Evolutionary conservation across 2,113 vertebrate genomes (phyloP).

Genomic region (Catharus minimus): DNA sequence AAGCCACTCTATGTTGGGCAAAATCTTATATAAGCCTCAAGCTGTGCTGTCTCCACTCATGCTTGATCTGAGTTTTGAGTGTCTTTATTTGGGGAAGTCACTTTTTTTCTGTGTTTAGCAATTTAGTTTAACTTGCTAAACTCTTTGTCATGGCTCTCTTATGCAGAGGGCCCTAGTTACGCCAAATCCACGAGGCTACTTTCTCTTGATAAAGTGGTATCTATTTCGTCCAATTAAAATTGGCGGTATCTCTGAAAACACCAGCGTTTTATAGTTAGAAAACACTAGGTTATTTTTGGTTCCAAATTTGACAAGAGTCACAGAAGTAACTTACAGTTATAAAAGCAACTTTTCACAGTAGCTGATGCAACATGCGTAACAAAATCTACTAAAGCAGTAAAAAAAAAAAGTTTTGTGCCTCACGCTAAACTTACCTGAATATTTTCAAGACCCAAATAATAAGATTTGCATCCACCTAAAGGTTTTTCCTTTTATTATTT

Average conservation of each 20-base stretch:
- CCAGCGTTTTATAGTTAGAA: neutral
- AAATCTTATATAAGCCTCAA: neutral
- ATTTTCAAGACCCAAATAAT: conserved; percentile 20
- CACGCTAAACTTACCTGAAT: neutral
- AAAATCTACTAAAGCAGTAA: conserved; percentile 18
- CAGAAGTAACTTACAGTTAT: neutral
- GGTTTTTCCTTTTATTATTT: neutral
- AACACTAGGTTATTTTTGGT: neutral
- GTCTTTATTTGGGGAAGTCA: neutral
- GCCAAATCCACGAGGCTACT: neutral
- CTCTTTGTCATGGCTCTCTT: neutral
- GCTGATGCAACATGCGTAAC: neutral
- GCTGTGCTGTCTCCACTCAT: neutral
- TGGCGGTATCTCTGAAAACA: neutral
- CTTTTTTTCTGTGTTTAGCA: neutral
- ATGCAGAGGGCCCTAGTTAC: neutral
- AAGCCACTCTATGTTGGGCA: neutral
- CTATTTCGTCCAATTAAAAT: neutral
- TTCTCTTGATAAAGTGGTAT: neutral
- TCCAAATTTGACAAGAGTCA: neutral
- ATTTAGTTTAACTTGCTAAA: neutral
- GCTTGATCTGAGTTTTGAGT: neutral
- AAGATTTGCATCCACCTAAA: neutral
- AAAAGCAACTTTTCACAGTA: neutral
- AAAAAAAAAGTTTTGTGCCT: neutral